Conservation (phyloP, 2,888 invertebrate species). For the Encarsia formosa region DNA sequence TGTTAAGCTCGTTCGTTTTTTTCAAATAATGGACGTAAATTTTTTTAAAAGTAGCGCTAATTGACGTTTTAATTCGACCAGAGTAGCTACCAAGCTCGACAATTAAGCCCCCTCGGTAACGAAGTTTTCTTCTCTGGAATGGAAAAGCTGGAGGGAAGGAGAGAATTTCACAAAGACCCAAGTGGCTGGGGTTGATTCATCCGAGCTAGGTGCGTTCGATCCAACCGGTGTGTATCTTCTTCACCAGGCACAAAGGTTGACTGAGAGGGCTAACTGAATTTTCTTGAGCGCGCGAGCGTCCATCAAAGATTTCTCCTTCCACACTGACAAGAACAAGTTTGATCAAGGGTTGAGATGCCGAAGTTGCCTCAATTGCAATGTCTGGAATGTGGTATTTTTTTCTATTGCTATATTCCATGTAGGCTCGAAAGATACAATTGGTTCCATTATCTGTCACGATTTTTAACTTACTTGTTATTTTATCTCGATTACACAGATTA, state of each 20-base stretch:
- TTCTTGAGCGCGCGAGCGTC: constrained; percentile 50
- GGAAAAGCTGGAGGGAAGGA: constrained; percentile 12
- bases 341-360: neutral
- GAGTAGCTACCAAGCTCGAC: constrained; percentile 10
- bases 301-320: constrained; percentile 45
- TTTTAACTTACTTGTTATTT: too few species aligned
- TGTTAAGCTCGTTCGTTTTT: too few species aligned
- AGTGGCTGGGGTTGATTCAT: neutral
- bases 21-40: too few species aligned
- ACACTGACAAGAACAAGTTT: constrained; percentile 24
- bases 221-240: neutral
- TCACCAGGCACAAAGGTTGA: neutral
- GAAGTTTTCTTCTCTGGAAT: constrained; percentile 9
- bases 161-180: neutral
- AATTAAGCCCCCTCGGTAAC: constrained; percentile 40
- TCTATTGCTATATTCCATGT: too few species aligned
- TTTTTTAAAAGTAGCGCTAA: too few species aligned
- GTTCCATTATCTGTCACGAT: too few species aligned
- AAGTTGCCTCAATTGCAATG: too few species aligned
- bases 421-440: too few species aligned
- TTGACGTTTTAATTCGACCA: too few species aligned
- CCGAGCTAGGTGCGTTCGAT: neutral
- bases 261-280: constrained; percentile 46
- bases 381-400: too few species aligned
- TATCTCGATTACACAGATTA: too few species aligned